A percentile compares a stretch with the other conserved stretches of the same genome.
phyloP scores from a whole-genome alignment of 2,888 invertebrate species.

The Plebejus argus region DNA sequence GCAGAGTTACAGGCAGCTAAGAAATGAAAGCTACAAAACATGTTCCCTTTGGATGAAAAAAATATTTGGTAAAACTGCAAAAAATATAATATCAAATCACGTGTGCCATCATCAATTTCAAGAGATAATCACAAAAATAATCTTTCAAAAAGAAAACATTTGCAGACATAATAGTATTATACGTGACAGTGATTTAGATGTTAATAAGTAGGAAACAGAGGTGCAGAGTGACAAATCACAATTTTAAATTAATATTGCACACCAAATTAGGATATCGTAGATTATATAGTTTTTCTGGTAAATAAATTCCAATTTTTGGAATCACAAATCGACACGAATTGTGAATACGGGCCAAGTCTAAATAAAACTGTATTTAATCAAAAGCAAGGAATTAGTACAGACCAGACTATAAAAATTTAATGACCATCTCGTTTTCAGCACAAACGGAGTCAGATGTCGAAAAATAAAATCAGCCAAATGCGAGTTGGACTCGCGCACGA shows the following conservation, averaged over 20 bases:
- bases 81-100: not conserved
- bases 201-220: too few species aligned
- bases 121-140: not conserved
- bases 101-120: not conserved
- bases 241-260: not conserved
- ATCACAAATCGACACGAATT: not conserved
- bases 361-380: constrained; percentile 1
- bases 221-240: not conserved
- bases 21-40: too few species aligned
- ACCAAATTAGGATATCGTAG: not conserved
- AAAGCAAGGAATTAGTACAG: not conserved
- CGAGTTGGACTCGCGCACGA: too few species aligned
- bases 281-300: not conserved
- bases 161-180: not conserved
- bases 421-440: constrained; percentile 1
- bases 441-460: not conserved
- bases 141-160: not conserved
- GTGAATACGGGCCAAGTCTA: not conserved
- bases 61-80: not conserved
- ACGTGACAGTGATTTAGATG: not conserved
- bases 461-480: not conserved
- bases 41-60: too few species aligned
- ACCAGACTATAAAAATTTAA: constrained; percentile 5
- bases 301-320: not conserved
- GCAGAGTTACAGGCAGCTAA: too few species aligned